Conservation (phyloP, 2,797 vertebrate genomes). For the Danio aesculapii region DNA sequence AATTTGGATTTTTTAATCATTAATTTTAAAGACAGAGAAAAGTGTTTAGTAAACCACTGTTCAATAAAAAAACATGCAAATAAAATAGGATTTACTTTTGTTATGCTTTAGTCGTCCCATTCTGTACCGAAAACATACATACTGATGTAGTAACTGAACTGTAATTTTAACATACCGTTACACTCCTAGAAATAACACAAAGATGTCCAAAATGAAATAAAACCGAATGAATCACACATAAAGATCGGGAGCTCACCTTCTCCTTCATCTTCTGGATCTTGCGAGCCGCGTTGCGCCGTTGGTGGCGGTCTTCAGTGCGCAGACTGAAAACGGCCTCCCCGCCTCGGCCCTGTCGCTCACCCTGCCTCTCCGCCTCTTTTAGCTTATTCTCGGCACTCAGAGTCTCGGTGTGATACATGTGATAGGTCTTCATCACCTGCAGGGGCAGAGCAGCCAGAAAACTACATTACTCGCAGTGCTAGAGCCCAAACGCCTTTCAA, state of each 20-base stretch:
- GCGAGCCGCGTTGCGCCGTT: conserved; percentile 95
- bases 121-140: too few relatives aligned
- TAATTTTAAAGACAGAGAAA: too few relatives aligned
- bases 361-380: conserved; percentile 96
- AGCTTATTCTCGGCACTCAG: conserved; percentile 95
- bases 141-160: too few relatives aligned
- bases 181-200: too few relatives aligned
- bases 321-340: conserved; percentile 93
- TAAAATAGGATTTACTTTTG: too few relatives aligned
- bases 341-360: conserved; percentile 87
- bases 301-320: conserved; percentile 94
- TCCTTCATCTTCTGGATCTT: conserved; percentile 99
- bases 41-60: too few relatives aligned
- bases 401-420: conserved; percentile 97
- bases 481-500: background rate
- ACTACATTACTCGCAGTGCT: conserved; percentile 6
- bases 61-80: too few relatives aligned
- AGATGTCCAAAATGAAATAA: background rate
- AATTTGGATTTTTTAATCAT: too few relatives aligned
- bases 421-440: conserved; percentile 99
- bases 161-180: too few relatives aligned
- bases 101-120: too few relatives aligned
- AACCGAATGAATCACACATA: background rate
- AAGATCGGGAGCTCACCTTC: conserved; percentile 81
- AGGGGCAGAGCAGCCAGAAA: conserved; percentile 37